Percentiles rank a stretch among this genome's conserved stretches.
Evolutionary conservation across 2,113 vertebrate genomes (phyloP).

Genomic region (Halichoeres trimaculatus): DNA sequence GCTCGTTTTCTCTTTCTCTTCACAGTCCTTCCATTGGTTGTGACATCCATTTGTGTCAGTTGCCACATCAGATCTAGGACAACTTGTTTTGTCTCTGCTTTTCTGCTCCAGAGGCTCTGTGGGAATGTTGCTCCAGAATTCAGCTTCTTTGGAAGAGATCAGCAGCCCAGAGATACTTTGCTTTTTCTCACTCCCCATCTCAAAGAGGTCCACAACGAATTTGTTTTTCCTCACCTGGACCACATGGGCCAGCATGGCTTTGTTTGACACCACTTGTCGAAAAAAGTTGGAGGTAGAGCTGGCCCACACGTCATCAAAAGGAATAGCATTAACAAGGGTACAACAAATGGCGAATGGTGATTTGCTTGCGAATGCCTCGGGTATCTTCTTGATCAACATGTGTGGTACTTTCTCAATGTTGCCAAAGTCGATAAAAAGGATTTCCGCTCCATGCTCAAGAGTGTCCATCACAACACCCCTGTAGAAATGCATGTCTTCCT

Average conservation of each 20-base stretch:
- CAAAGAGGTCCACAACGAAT: conserved; percentile 82
- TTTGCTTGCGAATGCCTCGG: conserved; percentile 81
- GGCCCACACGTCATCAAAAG: conserved; percentile 86
- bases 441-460: conserved; percentile 76
- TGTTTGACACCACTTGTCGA: conserved; percentile 83
- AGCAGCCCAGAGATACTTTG: conserved; percentile 78
- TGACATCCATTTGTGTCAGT: not conserved
- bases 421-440: conserved; percentile 93
- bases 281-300: conserved; percentile 83
- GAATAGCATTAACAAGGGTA: conserved; percentile 84
- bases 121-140: conserved; percentile 74
- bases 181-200: conserved; percentile 60
- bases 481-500: conserved; percentile 88
- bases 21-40: not conserved
- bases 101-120: not conserved
- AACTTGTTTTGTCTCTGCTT: not conserved
- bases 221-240: conserved; percentile 78
- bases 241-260: conserved; percentile 81
- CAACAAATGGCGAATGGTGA: conserved; percentile 88
- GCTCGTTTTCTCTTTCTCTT: not conserved
- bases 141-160: conserved; percentile 82
- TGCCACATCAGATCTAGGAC: not conserved
- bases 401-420: conserved; percentile 88
- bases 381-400: conserved; percentile 86
- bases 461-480: conserved; percentile 84